phyloP scores from a whole-genome alignment of 2,113 vertebrate species.

The Mugil cephalus region DNA sequence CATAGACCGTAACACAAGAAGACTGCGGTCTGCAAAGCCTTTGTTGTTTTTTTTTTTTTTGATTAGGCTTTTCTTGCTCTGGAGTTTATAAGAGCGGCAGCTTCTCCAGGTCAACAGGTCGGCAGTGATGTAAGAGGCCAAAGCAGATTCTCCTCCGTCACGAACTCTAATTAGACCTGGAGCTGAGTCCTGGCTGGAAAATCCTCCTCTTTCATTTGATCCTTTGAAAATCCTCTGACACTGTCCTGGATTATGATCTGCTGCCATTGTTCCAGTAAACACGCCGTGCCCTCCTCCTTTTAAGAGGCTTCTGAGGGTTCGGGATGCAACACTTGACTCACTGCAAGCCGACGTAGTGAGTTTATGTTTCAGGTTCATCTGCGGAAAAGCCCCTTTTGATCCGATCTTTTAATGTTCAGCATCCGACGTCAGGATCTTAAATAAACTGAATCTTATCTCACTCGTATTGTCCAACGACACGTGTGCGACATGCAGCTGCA shows the following conservation, averaged over 20 bases:
- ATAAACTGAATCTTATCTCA: too few relatives aligned
- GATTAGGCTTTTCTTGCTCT: background rate
- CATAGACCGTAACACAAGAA: background rate
- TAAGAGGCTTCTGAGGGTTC: too few relatives aligned
- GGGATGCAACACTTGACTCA: background rate
- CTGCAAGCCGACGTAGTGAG: too few relatives aligned
- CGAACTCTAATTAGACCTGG: conserved; percentile 54
- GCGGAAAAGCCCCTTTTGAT: too few relatives aligned
- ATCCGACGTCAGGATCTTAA: too few relatives aligned
- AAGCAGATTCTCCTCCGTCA: conserved; percentile 20
- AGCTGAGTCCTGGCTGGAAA: conserved; percentile 22
- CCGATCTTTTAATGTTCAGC: too few relatives aligned
- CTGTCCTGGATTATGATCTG: background rate
- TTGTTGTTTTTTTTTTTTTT: background rate
- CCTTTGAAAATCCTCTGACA: conserved; percentile 41
- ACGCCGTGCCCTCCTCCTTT: background rate
- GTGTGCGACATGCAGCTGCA: too few relatives aligned
- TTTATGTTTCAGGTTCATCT: too few relatives aligned
- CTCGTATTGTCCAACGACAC: too few relatives aligned
- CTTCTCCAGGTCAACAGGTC: conserved; percentile 32
- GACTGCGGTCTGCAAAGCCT: background rate
- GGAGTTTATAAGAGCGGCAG: background rate
- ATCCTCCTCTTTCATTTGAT: conserved; percentile 42
- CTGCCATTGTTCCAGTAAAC: conserved; percentile 4
- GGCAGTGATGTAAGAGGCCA: conserved; percentile 40